Percentiles rank a stretch among this genome's conserved stretches.
Evolutionary conservation across 2,888 invertebrate species (phyloP).

Genomic region (Germaria angustata): DNA sequence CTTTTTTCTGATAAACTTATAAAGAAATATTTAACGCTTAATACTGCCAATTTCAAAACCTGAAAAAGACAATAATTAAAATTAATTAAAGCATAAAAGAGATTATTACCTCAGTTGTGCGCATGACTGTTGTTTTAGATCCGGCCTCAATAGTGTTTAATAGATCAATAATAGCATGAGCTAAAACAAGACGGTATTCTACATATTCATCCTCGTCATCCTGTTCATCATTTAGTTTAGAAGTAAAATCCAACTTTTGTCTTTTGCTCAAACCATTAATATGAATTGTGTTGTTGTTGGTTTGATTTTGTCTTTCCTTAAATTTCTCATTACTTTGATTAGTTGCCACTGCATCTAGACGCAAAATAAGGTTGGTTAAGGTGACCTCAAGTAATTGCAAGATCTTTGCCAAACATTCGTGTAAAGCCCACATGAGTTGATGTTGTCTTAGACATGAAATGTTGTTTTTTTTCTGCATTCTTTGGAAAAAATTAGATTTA

Average conservation of each 20-base stretch:
- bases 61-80: constrained; percentile 45
- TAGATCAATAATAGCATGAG: constrained; percentile 83
- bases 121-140: constrained; percentile 82
- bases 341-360: constrained; percentile 72
- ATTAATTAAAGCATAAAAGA: background rate
- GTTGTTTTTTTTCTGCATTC: constrained; percentile 76
- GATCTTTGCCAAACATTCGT: constrained; percentile 77
- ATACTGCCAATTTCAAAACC: constrained; percentile 84
- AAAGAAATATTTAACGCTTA: constrained; percentile 89
- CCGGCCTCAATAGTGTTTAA: constrained; percentile 85
- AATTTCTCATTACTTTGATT: constrained; percentile 67
- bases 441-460: constrained; percentile 72
- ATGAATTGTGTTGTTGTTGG: constrained; percentile 65
- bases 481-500: constrained; percentile 45
- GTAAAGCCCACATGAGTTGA: constrained; percentile 73
- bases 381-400: constrained; percentile 77
- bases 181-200: constrained; percentile 70
- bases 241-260: constrained; percentile 38
- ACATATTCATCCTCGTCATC: constrained; percentile 65
- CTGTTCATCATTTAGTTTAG: constrained; percentile 20
- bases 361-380: constrained; percentile 72
- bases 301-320: constrained; percentile 66
- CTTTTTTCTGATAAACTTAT: constrained; percentile 85
- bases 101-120: constrained; percentile 82
- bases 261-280: constrained; percentile 45